phyloP scores from a whole-genome alignment of 2,113 vertebrate species.

The Alligator sinensis region DNA sequence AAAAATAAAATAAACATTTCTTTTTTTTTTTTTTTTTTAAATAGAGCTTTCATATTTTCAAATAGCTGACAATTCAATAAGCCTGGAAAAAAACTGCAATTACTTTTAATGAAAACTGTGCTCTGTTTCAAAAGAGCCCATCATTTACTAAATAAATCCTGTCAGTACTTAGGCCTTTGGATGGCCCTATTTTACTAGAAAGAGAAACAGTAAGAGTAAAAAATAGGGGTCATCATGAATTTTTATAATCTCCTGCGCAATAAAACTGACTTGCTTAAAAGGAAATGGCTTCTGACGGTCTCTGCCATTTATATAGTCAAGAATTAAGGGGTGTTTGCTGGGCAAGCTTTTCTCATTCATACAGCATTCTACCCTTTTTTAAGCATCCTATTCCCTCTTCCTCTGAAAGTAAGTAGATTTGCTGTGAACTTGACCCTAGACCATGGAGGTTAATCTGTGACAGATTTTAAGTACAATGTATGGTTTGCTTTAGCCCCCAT shows the following conservation, averaged over 20 bases:
- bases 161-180: neutral
- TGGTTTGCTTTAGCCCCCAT: neutral
- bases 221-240: conserved; percentile 27
- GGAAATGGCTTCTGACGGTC: conserved; percentile 58
- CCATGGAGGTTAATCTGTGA: conserved; percentile 51
- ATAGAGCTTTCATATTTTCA: neutral
- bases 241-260: conserved; percentile 46
- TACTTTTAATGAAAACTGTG: neutral
- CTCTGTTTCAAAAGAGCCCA: neutral
- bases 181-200: neutral
- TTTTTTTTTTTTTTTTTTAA: neutral
- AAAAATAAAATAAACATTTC: neutral
- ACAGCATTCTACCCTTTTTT: conserved; percentile 10
- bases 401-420: conserved; percentile 62
- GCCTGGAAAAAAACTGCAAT: neutral
- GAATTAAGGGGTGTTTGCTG: conserved; percentile 58
- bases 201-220: neutral
- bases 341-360: conserved; percentile 60
- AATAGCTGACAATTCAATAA: neutral
- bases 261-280: conserved; percentile 64
- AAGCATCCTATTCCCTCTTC: neutral
- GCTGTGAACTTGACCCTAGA: conserved; percentile 39
- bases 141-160: too few relatives aligned
- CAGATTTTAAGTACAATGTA: neutral
- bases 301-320: conserved; percentile 61